Evolutionary conservation across 2,797 vertebrate genomes (phyloP), one percentile per base, ranked within the genome.

Genomic region (Knipowitschia caucasica): DNA sequence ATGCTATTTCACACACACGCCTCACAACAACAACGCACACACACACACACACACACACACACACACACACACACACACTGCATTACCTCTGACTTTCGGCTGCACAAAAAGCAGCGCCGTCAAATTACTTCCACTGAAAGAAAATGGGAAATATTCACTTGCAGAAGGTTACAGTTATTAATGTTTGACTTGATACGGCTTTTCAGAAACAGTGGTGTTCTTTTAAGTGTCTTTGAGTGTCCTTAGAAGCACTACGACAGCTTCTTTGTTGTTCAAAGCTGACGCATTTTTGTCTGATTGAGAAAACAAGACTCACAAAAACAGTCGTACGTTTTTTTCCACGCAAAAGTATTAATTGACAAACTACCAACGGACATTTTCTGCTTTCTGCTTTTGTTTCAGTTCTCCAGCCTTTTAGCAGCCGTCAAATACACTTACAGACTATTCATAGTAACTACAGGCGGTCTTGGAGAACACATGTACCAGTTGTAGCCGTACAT

Each of bases 131-230:
- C 17, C 1, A 0, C 7, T 14, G 43, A 10, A 9, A 25, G 25
- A 34, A 68, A 69, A 55, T 46, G 5, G 42, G 60, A 53, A 46
- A 70, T 39, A 61, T 45, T 39, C 30, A 47, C 54, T 50, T 62
- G 31, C 38, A 2, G 45, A 53, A 61, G 40, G 49, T 63, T 62
- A 17, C 27, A 20, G 24, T 62, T 57, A 36, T 59, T 50, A 50
- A 49, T 11, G 39, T 21, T 49, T 55, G 46, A 62, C 39, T 15
- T 47, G 8, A 35, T 56, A 17, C 38, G 3, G 10, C 21, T 55
- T 54, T 65, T 36, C 23, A 3, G 46, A 61, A 5, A 15, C 15
- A 50, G 11, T 23, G 31, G 11, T 6, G 15, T 11, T 45, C 36
- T 24, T 36, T 43, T 24, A 23, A 20, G 21, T n/a, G 6, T 55